These are phyloP conservation scores for Notarius quadriscutis DNA, from an alignment of 2,113 vertebrate species.

Conservation along the genomic window DNA sequence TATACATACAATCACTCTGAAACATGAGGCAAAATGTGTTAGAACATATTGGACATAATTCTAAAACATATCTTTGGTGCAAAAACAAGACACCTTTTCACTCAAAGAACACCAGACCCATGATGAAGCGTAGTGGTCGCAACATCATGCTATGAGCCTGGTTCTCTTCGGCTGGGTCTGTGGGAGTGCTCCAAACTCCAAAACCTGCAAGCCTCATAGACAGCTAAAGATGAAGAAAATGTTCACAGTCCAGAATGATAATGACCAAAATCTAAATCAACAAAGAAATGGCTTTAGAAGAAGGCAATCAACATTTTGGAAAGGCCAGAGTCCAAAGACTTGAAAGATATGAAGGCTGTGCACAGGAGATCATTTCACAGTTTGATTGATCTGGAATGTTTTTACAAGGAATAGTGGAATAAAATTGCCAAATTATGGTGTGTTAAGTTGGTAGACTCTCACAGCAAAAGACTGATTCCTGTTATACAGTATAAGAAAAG, in stretches of 20 bases:
- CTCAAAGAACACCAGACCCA: neutral
- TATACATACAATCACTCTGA: neutral
- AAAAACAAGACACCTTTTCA: no score
- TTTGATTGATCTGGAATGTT: neutral
- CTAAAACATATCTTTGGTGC: no score
- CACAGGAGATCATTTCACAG: neutral
- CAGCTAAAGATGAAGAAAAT: neutral
- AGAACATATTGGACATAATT: neutral
- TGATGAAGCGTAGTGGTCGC: neutral
- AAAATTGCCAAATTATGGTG: neutral
- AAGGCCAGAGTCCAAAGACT: neutral
- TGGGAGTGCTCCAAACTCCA: neutral
- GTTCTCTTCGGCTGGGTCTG: neutral
- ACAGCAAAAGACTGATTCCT: neutral
- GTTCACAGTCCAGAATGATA: neutral
- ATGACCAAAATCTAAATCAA: neutral
- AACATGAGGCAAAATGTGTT: neutral
- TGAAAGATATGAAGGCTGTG: neutral
- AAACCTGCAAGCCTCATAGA: neutral
- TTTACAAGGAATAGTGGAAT: neutral
- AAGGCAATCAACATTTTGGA: neutral
- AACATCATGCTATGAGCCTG: neutral
- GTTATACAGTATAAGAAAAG: neutral
- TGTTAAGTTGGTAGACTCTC: neutral
- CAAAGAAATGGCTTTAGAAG: neutral